Evolutionary conservation across 2,113 vertebrate species (phyloP).

Genomic region (Pluvialis apricaria): DNA sequence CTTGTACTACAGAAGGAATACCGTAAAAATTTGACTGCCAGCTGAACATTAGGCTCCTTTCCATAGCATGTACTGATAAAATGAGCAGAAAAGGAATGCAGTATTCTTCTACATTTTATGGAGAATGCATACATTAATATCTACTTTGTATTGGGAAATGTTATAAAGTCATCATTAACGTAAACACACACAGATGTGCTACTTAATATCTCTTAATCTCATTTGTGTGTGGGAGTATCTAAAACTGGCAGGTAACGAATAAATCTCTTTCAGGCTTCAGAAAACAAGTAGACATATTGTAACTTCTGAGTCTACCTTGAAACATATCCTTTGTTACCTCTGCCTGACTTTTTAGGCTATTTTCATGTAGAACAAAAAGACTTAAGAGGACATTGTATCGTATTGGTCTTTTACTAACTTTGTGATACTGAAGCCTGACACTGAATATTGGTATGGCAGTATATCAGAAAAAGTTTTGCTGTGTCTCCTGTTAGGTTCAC

Average conservation of each 20-base stretch:
- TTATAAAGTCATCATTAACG: background rate
- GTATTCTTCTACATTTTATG: background rate
- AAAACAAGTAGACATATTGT: background rate
- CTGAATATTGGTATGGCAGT: background rate
- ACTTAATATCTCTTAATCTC: background rate
- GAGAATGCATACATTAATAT: background rate
- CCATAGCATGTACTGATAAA: background rate
- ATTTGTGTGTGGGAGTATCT: background rate
- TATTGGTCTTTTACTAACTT: background rate
- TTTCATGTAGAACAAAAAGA: background rate
- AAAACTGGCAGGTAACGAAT: background rate
- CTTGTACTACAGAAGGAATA: background rate
- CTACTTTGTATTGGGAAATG: background rate
- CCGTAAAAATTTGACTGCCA: background rate
- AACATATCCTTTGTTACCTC: background rate
- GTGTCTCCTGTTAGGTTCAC: background rate
- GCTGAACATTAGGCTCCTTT: background rate
- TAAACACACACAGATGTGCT: background rate
- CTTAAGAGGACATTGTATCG: background rate
- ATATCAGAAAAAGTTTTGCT: background rate
- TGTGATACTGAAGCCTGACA: background rate
- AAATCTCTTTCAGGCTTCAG: background rate
- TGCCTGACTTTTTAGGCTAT: background rate
- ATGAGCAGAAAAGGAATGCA: background rate
- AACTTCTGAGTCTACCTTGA: background rate